Evolutionary conservation across 2,797 vertebrate genomes (phyloP).

Genomic region (Picus viridis): DNA sequence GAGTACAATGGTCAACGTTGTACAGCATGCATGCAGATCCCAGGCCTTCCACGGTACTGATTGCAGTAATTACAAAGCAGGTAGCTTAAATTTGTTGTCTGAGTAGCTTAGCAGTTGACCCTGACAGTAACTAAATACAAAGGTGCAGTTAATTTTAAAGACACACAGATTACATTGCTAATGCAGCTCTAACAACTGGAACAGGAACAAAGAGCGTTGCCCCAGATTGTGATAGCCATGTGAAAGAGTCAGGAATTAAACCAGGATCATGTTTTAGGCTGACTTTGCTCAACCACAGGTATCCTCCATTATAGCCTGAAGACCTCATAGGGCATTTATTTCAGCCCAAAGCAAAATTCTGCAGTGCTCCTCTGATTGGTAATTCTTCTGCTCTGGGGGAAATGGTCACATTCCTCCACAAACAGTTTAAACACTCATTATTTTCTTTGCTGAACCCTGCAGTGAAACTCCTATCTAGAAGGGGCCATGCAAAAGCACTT

Average conservation of each 20-base stretch:
- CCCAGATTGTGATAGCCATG: not conserved
- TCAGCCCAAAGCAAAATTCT: constrained; percentile 40
- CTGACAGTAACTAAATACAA: constrained; percentile 23
- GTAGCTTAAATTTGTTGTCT: not conserved
- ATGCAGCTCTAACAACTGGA: constrained; percentile 2
- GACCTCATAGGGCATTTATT: not conserved
- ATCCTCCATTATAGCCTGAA: not conserved
- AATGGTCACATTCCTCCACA: not conserved
- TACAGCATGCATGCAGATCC: not conserved
- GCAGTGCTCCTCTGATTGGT: constrained; percentile 10
- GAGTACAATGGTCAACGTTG: not conserved
- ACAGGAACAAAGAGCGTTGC: constrained; percentile 6
- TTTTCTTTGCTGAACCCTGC: constrained; percentile 48
- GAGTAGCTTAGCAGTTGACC: constrained; percentile 29
- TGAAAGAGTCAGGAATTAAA: not conserved
- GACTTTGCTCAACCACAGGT: not conserved
- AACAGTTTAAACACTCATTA: constrained; percentile 67
- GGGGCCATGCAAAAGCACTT: constrained; percentile 28
- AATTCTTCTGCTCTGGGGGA: constrained; percentile 31
- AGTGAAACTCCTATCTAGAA: constrained; percentile 32
- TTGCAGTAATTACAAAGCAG: constrained; percentile 11
- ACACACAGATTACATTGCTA: not conserved
- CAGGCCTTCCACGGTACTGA: not conserved
- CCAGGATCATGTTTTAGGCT: not conserved
- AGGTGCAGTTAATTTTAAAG: constrained; percentile 32